Base-by-base conservation (phyloP, 2,797 vertebrate species). In the Furcifer pardalis region DNA sequence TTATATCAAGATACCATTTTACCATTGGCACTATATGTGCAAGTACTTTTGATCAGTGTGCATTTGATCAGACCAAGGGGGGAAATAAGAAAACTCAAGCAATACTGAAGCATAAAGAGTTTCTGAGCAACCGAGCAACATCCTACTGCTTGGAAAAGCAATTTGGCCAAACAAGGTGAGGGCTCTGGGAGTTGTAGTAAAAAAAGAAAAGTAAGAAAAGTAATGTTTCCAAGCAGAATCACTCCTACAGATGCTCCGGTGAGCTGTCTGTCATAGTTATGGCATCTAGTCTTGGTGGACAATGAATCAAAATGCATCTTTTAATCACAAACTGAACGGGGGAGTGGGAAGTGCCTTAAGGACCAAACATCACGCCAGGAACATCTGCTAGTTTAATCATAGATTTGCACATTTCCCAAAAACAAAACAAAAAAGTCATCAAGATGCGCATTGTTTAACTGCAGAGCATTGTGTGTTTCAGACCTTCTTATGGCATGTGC, bases 381-480 rank as follows among this genome's bases (percentile, higher is more conserved):
- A 95, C 94, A 96, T 95, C 95, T 96, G 95, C 90, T 94, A 90
- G 89, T 85, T 88, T 69, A 90, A 62, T 92, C 90, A 92, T 87
- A 94, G 94, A 95, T 94, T 96, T 94, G 93, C 84, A 93, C 92
- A 92, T 93, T 94, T 93, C n/a, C n/a, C n/a, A n/a, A n/a, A n/a
- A n/a, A n/a, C n/a, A n/a, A n/a, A 95, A 95, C 95, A 95, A 94
- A 95, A 95, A 95, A 94, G 94, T 95, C 94, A 95, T 93, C 86
- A 90, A 94, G 93, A 95, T 89, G 91, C 87, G 91, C 87, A 91
- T 86, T 91, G 90, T 85, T 94, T 94, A 87, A 93, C 95, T 93
- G 89, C 81, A 84, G 90, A 91, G 94, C 93, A 95, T 95, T 94
- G 93, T 73, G 91, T 76, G 91, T 90, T n/a, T 89, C 88, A 93